These are phyloP conservation scores for Ascaphus truei DNA, from an alignment of 2,113 vertebrate species.

Conservation along the genomic window DNA sequence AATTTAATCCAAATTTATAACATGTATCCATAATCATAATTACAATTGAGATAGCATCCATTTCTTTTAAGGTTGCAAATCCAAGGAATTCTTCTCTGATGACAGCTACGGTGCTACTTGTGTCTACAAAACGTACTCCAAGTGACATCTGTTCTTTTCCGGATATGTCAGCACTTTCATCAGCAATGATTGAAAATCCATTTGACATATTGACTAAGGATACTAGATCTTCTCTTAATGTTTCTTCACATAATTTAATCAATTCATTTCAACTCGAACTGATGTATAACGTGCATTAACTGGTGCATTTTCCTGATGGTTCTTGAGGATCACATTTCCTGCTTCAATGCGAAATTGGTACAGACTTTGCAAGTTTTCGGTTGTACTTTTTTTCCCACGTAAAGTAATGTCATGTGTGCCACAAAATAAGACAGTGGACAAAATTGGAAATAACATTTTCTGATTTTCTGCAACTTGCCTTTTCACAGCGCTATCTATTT, in stretches of 20 bases:
- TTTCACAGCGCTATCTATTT: not conserved
- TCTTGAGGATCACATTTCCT: not conserved
- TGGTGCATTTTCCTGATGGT: not conserved
- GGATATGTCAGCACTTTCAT: not conserved
- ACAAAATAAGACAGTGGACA: not conserved
- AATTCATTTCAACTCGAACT: not conserved
- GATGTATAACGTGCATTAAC: not conserved
- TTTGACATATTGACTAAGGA: not conserved
- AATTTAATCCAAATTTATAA: not conserved
- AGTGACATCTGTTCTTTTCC: not conserved
- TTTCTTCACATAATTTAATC: not conserved
- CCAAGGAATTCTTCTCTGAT: not conserved
- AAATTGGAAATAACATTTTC: not conserved
- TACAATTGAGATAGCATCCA: not conserved
- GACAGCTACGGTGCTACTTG: not conserved
- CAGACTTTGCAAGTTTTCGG: not conserved
- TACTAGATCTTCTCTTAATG: not conserved
- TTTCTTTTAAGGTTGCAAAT: too few species aligned
- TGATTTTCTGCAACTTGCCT: not conserved
- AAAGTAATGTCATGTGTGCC: not conserved
- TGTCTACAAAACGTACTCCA: not conserved
- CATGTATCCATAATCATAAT: not conserved
- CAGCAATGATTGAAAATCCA: not conserved
- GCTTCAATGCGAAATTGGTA: not conserved
- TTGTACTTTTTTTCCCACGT: not conserved